Evolutionary conservation across 1,140 invertebrate species (phyloP), one percentile per base, ranked within the genome.

Genomic region (Trichogramma pretiosum): DNA sequence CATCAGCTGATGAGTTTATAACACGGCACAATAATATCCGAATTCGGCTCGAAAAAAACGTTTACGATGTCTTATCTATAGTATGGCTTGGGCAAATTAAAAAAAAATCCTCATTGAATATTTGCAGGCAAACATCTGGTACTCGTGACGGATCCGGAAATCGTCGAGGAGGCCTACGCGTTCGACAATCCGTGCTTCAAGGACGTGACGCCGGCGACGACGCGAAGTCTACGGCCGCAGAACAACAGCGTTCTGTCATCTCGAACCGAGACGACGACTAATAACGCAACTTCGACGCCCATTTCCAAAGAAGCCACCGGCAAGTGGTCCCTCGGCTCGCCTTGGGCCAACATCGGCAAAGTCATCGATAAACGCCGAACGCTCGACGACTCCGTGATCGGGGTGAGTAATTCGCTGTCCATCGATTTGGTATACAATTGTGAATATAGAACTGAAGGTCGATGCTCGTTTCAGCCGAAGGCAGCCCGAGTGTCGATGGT

Each of bases 151-250:
- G 82, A 84, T 57, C 80, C 82, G 0, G 82, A 84, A 58, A 81
- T 77, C 36, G 80, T 80, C 2, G 82, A 82, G 46, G 78, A 81
- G 53, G 79, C 82, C 36, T 87, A 81, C 58, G 84, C 84, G 0
- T 87, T 85, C 62, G 85, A 87, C 65, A 87, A 87, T 73, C 83
- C 83, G 14, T 84, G 83, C 34, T 87, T 86, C 73, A 78, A 79
- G 65, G 77, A 78, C 50, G 61, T 62, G 4, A 64, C 69, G 0
- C 65, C 67, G 59, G 46, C 3, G 46, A 53, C 30, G 45, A 32
- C 28, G 1, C 21, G 71, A 57, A 51, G 68, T 61, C 43, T 66
- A 61, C 39, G 61, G 63, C 40, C 68, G 48, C 19, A 69, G 54
- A 56, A 74, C 49, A n/a, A n/a, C n/a, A n/a, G n/a, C n/a, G n/a